Percentiles rank a stretch among this genome's conserved stretches.
Evolutionary conservation across 2,797 vertebrate genomes (phyloP).

Genomic region (Aplochiton taeniatus): DNA sequence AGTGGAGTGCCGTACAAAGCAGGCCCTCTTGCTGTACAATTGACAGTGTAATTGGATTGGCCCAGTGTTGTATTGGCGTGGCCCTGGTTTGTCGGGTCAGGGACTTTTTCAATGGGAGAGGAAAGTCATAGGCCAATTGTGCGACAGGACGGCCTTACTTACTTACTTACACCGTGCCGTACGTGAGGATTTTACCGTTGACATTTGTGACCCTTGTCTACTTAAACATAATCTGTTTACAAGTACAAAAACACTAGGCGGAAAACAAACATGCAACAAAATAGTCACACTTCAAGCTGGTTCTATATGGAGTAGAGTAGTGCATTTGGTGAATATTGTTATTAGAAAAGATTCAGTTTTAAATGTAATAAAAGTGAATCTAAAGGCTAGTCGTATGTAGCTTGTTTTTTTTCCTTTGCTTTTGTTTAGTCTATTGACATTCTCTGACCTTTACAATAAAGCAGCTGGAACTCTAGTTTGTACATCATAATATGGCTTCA

Average conservation of each 20-base stretch:
- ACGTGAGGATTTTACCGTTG: neutral
- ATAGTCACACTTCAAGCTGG: no score
- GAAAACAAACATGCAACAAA: neutral
- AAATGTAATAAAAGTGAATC: slow-evolving; percentile 2
- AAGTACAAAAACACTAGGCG: neutral
- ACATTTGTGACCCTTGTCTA: slow-evolving; percentile 3
- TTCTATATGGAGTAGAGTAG: no score
- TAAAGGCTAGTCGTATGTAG: neutral
- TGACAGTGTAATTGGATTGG: slow-evolving; percentile 27
- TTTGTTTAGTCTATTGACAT: neutral
- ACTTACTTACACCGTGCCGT: neutral
- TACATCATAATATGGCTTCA: slow-evolving; percentile 13
- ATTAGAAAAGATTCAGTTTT: no score
- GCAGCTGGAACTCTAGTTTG: neutral
- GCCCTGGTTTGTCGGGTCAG: slow-evolving; percentile 40
- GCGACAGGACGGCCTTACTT: slow-evolving; percentile 5
- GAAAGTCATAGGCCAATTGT: slow-evolving; percentile 31
- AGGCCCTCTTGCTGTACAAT: slow-evolving; percentile 13
- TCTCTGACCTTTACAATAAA: neutral
- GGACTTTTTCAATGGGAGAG: slow-evolving; percentile 21
- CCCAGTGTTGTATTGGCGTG: slow-evolving; percentile 18
- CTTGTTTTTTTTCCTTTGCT: neutral
- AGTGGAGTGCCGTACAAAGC: slow-evolving; percentile 20
- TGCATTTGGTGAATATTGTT: no score
- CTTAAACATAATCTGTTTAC: neutral